Conservation (phyloP, 2,797 vertebrate genomes). For the Sternotherus odoratus region DNA sequence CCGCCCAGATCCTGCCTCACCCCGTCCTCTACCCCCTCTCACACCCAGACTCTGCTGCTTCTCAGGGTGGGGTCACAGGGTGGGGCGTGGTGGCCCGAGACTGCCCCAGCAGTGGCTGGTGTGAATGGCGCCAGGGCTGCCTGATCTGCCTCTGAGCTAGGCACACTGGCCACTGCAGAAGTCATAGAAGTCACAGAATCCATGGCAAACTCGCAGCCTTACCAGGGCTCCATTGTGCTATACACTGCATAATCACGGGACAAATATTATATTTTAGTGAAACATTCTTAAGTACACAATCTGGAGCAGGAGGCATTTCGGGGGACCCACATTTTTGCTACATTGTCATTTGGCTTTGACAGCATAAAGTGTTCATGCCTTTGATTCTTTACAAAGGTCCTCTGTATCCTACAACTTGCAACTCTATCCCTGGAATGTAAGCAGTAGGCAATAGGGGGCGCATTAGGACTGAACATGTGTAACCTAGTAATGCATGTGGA, state of each 20-base stretch:
- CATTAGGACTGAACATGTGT: neutral
- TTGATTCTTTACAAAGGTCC: neutral
- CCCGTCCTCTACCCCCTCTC: no score
- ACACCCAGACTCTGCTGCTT: no score
- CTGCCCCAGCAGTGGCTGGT: no score
- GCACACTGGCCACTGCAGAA: no score
- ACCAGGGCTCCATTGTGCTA: neutral
- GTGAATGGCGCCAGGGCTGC: no score
- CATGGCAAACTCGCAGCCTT: no score
- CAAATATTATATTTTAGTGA: neutral
- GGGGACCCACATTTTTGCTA: neutral
- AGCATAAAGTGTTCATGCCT: neutral
- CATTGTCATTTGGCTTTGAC: neutral
- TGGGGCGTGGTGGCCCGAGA: no score
- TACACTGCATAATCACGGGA: neutral
- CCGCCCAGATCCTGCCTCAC: no score
- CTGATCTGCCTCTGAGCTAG: no score
- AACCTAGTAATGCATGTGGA: neutral
- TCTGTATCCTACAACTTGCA: neutral
- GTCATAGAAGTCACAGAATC: no score
- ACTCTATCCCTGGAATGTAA: neutral
- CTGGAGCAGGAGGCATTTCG: neutral
- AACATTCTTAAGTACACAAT: rapidly evolving
- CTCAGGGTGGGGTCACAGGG: no score
- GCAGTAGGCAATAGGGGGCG: neutral